Base-by-base conservation (phyloP, 2,113 vertebrate species). In the Bostrychus sinensis region DNA sequence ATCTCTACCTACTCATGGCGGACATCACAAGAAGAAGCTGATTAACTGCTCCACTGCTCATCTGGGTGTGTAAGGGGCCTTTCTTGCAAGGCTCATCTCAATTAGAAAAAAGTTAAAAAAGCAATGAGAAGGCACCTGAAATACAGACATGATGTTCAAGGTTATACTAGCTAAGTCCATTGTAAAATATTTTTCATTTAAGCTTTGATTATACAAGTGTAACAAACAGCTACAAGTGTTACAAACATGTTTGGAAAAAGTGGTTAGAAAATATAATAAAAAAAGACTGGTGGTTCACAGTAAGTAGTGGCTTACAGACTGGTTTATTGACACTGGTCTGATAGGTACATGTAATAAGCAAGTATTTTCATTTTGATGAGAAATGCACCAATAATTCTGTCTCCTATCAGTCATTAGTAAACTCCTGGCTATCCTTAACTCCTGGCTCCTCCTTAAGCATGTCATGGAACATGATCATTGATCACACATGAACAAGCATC, bases 11-110 rank as follows among this genome's bases (percentile, higher is more conserved):
- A 70, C 82, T 81, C 65, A 70, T 65, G 36, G 69, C 23, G 45
- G 68, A 86, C 57, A 74, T 81, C 84, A 82, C 26, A 53, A 59
- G 51, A 64, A 80, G 80, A 80, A 86, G 73, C 71, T 84, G 85
- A 88, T 87, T 84, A 89, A 78, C 67, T 88, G 84, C 77, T 83
- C 74, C 19, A 72, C 66, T 84, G 77, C 77, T 77, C 73, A 70
- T 77, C 59, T 48, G 42, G 63, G 56, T 72, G 51, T 46, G 64
- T 42, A 57, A 28, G 28, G 26, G 45, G 51, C 6, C n/a, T 42
- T 66, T 59, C 55, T 64, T 56, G 32, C 38, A 72, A 61, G 75
- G 60, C 48, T 38, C 64, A 69, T 78, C 42, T 76, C 22, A 60
- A 20, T 42, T 32, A 55, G 36, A 39, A 19, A 64, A 62, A 70